phyloP scores from a whole-genome alignment of 2,797 vertebrate genomes.

The Syncerus caffer region DNA sequence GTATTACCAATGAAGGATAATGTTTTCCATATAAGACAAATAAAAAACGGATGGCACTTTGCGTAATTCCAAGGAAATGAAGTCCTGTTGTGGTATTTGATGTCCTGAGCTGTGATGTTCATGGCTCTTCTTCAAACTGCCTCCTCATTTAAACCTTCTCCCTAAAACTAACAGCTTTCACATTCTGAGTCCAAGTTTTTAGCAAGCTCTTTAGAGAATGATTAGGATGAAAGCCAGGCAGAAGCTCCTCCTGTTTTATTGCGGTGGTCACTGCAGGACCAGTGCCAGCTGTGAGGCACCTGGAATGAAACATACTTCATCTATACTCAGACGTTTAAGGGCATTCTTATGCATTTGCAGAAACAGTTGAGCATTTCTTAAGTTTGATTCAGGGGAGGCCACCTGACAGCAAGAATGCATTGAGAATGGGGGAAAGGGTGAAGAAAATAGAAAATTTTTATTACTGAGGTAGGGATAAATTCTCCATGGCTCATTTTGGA shows the following conservation, averaged over 20 bases:
- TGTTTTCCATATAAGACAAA: not conserved
- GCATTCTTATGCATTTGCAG: constrained; percentile 46
- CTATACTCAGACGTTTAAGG: constrained; percentile 2
- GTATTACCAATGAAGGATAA: not conserved
- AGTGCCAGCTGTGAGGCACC: constrained; percentile 69
- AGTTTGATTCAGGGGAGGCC: constrained; percentile 69
- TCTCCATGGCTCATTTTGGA: constrained; percentile 38
- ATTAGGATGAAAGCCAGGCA: not conserved
- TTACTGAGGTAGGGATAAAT: constrained; percentile 56
- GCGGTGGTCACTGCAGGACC: constrained; percentile 35
- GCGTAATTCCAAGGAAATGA: not conserved
- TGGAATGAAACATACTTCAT: constrained; percentile 57
- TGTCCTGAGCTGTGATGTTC: constrained; percentile 18
- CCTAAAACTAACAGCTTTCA: not conserved
- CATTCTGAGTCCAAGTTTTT: constrained; percentile 7
- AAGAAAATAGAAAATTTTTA: constrained; percentile 62
- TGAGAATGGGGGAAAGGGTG: not conserved
- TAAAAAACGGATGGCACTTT: not conserved
- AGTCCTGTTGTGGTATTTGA: not conserved
- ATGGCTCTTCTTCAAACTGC: not conserved
- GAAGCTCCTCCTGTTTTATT: constrained; percentile 44
- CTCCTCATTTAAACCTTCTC: not conserved
- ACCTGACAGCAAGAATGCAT: constrained; percentile 49
- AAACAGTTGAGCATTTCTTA: constrained; percentile 48
- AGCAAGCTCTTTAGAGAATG: constrained; percentile 9